Evolutionary conservation across 2,888 invertebrate genomes (phyloP), one percentile per base, ranked within the genome.

Genomic region (Alviniconcha strummeri): DNA sequence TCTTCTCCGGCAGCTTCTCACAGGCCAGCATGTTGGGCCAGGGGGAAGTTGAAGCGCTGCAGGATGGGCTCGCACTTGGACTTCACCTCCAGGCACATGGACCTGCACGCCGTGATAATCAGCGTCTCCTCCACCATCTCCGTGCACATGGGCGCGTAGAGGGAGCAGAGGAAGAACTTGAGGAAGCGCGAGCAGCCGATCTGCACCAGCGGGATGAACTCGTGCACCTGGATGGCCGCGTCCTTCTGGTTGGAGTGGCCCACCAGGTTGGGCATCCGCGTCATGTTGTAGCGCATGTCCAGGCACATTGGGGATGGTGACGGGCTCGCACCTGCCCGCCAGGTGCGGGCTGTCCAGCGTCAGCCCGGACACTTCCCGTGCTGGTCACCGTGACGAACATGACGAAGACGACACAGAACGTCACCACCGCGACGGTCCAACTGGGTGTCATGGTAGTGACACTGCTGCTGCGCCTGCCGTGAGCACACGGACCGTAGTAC

Each of bases 111-210:
- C 85, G 97, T 96, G 86, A 98, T 97, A 72, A 92, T 90, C 77
- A 93, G 88, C 0, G 97, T 96, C 89, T 96, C 96, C 56, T 96
- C 96, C 87, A 97, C 96, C 93, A 97, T 96, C 91, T 97, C 96
- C 60, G 97, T 97, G 94, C 98, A 98, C 93, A 98, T 96, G 69
- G 98, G 98, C 13, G 97, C 97, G 94, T 97, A 97, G 82, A 98
- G 96, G 19, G 97, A 97, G 94, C 98, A 98, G 86, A 98, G 95
- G 92, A 98, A 96, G 94, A 98, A 97, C 88, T 96, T 95, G 74
- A 97, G 95, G 91, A 97, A 96, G 84, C 95, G 95, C 6, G 97
- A 97, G 93, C 98, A 98, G 81, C 96, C 96, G 91, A 96, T 96
- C 88, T 96, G 95, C 83, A 97, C 95, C 85, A 97, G 95, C 0